Conservation (phyloP, 2,113 vertebrate genomes). For the cattle (Bos taurus) region DNA sequence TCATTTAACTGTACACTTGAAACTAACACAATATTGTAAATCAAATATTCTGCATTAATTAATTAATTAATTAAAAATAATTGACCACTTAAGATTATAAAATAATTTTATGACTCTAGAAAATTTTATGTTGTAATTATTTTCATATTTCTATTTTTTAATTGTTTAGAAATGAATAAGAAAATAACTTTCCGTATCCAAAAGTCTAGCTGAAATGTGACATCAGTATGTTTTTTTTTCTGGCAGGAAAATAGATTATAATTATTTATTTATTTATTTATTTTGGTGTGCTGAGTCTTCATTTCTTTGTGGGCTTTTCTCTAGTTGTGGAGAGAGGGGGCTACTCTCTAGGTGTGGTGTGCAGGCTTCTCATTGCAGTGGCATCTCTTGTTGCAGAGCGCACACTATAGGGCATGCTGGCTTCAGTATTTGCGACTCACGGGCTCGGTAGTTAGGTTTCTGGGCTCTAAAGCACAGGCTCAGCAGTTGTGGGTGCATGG, state of each 20-base stretch:
- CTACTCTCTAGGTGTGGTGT: not conserved
- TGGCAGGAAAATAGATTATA: not conserved
- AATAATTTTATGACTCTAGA: not conserved
- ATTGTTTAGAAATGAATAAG: not conserved
- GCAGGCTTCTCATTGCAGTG: not conserved
- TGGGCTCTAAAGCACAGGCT: not conserved
- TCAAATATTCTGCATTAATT: not conserved
- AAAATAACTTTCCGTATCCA: not conserved
- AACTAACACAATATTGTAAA: not conserved
- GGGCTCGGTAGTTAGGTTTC: not conserved
- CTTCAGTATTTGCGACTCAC: not conserved
- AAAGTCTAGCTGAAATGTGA: not conserved
- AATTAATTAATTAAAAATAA: not conserved
- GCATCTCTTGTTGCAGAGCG: not conserved
- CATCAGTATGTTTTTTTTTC: not conserved
- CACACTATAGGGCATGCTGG: not conserved
- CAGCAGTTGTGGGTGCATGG: not conserved
- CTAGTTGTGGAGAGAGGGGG: not conserved
- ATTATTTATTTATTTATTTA: not conserved
- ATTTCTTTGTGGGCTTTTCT: not conserved
- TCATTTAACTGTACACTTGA: not conserved
- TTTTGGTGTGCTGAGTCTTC: not conserved
- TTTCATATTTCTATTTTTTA: not conserved
- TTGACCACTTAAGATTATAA: not conserved
- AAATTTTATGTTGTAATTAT: not conserved